A percentile compares a stretch with the other conserved stretches of the same genome.
These are phyloP conservation scores for Heliconius hewitsoni DNA, from an alignment of 1,140 invertebrate species.

Conservation along the genomic window DNA sequence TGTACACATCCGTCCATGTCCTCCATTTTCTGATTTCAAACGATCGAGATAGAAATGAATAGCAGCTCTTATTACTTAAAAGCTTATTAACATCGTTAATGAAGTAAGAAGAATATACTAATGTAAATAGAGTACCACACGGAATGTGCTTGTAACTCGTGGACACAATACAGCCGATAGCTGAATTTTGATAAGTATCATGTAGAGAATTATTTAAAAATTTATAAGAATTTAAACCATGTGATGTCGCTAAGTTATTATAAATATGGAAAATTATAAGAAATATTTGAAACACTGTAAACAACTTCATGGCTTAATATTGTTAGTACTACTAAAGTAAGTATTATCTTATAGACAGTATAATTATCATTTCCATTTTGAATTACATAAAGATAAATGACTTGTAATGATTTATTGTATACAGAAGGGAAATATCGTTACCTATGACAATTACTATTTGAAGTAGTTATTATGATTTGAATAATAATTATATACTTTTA, in stretches of 20 bases:
- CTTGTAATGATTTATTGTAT: background rate
- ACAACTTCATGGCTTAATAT: background rate
- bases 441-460: no score
- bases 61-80: constrained; percentile 24
- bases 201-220: background rate
- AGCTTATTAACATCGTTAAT: constrained; percentile 17
- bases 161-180: constrained; percentile 23
- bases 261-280: background rate
- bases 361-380: background rate
- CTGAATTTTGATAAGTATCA: constrained; percentile 9
- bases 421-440: no score
- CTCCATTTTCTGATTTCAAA: constrained; percentile 19
- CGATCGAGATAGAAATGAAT: constrained; percentile 23
- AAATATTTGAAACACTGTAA: background rate
- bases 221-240: background rate
- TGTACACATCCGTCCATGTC: constrained; percentile 23
- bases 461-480: no score
- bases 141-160: constrained; percentile 25
- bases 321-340: background rate
- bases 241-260: background rate
- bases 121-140: constrained; percentile 20
- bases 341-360: background rate
- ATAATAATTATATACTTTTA: no score
- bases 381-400: background rate
- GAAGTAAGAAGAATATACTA: constrained; percentile 20